A percentile compares a stretch with the other conserved stretches of the same genome.
Conservation (phyloP, 2,888 invertebrate species). For the Frankliniella fusca region DNA sequence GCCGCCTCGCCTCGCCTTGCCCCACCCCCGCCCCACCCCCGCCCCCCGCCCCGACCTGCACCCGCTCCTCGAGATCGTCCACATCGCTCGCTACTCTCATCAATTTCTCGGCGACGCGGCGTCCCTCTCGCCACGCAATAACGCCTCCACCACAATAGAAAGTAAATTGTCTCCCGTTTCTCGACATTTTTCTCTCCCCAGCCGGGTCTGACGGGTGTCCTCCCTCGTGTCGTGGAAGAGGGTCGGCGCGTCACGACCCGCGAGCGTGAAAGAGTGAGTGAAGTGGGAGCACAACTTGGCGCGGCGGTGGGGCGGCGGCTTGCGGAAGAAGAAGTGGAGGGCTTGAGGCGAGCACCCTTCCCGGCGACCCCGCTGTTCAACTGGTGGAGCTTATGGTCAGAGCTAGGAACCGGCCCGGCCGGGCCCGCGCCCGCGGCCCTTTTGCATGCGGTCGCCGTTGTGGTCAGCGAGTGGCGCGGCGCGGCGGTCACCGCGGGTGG, state of each 20-base stretch:
- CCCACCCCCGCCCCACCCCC: not conserved
- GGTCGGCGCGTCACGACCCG: too few relatives aligned
- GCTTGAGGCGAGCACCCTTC: not conserved
- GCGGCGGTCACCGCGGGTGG: too few relatives aligned
- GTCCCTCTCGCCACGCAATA: not conserved
- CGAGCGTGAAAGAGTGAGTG: too few relatives aligned
- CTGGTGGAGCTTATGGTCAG: too few relatives aligned
- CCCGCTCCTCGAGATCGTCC: not conserved
- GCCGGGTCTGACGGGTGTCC: too few relatives aligned
- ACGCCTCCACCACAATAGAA: not conserved
- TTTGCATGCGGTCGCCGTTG: too few relatives aligned
- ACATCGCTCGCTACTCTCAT: not conserved
- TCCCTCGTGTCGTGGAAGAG: too few relatives aligned
- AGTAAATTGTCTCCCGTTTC: conserved; percentile 1
- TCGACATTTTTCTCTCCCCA: not conserved
- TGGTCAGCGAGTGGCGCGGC: too few relatives aligned
- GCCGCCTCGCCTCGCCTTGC: too few relatives aligned
- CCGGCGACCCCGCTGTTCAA: not conserved
- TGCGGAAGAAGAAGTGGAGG: not conserved
- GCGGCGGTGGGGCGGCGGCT: not conserved
- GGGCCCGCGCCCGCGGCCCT: too few relatives aligned
- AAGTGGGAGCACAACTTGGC: too few relatives aligned
- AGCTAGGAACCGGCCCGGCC: not conserved
- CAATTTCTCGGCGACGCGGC: not conserved
- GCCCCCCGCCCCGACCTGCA: not conserved